A percentile compares a stretch with the other conserved stretches of the same genome.
Evolutionary conservation across 1,140 invertebrate species (phyloP).

Genomic region (Calosoma granatense): DNA sequence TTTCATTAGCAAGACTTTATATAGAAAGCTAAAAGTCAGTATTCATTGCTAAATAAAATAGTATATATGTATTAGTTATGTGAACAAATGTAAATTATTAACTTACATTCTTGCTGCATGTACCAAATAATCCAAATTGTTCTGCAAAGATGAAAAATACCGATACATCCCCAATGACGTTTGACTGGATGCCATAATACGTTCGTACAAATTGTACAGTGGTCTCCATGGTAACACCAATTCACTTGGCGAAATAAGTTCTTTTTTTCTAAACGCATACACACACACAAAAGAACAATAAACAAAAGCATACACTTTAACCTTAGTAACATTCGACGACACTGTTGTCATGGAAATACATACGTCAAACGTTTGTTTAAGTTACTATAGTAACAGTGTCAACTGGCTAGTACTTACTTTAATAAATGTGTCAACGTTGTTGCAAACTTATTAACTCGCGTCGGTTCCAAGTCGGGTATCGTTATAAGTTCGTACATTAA

Average conservation of each 20-base stretch:
- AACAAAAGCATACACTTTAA: conserved; percentile 11
- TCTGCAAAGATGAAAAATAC: conserved; percentile 41
- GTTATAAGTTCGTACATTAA: conserved; percentile 67
- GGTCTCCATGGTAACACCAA: conserved; percentile 78
- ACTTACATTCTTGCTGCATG: conserved; percentile 42
- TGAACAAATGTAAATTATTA: conserved; percentile 13
- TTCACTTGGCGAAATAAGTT: conserved; percentile 68
- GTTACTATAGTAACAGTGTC: no score
- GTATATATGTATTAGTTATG: conserved; percentile 29
- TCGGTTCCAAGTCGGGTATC: conserved; percentile 66
- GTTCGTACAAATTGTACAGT: conserved; percentile 57
- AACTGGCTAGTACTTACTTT: no score
- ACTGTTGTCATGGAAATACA: no score
- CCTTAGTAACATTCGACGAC: no score
- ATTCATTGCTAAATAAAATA: conserved; percentile 1
- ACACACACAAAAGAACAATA: conserved; percentile 5
- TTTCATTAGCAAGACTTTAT: no score
- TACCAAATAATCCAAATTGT: conserved; percentile 38
- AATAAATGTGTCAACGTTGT: conserved; percentile 42
- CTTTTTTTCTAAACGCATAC: conserved; percentile 70
- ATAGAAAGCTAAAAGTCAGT: conserved; percentile 7
- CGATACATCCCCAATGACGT: conserved; percentile 51
- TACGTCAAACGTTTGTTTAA: no score
- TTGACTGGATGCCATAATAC: conserved; percentile 27
- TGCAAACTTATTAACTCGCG: conserved; percentile 58